Evolutionary conservation across 2,888 invertebrate species (phyloP), one percentile per base, ranked within the genome.

Genomic region (Plemyria rubiginata): DNA sequence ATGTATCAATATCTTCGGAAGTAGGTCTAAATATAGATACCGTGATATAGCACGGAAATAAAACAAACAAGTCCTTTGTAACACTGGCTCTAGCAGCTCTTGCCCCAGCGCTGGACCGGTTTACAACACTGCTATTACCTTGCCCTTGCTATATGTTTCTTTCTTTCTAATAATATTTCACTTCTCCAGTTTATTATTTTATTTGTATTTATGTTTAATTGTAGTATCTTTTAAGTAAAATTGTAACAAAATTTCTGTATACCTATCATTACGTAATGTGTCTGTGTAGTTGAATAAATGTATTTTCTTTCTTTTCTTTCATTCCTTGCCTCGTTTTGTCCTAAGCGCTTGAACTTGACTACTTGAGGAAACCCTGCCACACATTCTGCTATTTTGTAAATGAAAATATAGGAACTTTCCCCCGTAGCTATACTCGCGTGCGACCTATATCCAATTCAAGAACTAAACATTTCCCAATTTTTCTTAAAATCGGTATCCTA

Each of bases 1-100:
- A n/a, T n/a, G n/a, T 11, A 77, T 76, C 73, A 79, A 75, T 78
- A 73, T 80, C 78, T 75, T 82, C 82, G 84, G 86, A 86, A 85
- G 77, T 78, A 22, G 22, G 22, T 22, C 22, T 22, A 22, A 2
- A 22, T 22, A 22, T 22, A 22, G 22, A 22, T 22, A 22, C 22
- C 3, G 22, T 22, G 22, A 22, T 22, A 67, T 60, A 60, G 68
- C 59, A 58, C 79, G 86, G 86, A 86, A 86, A 78, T 81, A 41
- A 12, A 13, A 54, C 79, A 81, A 22, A 59, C 81, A 81, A 79
- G 81, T 67, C 29, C 68, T 65, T 58, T 62, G 66, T 58, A 49
- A 56, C 68, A 66, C 63, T 70, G 67, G 61, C 55, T 52, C 68
- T 74, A 65, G 74, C 72, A 62, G n/a, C n/a, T 40, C 46, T 62